Evolutionary conservation across 2,888 invertebrate species (phyloP).

Genomic region (Drosophila lutescens): DNA sequence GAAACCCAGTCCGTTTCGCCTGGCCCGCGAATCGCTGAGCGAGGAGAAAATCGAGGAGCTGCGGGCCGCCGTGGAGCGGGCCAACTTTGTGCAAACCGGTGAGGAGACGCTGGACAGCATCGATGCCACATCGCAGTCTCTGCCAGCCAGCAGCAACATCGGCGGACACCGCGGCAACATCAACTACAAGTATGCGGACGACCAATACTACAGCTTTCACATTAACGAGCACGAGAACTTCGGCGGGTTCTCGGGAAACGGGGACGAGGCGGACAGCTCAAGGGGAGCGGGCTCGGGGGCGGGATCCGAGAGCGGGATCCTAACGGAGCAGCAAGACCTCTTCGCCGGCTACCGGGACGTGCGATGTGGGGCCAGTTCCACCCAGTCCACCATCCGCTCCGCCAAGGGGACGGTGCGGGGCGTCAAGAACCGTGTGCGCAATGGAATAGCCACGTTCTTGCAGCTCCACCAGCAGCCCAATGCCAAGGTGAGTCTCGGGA

Average conservation of each 20-base stretch:
- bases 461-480: constrained; percentile 90
- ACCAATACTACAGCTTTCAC: constrained; percentile 93
- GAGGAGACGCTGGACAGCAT: constrained; percentile 53
- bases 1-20: constrained; percentile 26
- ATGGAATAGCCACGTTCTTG: constrained; percentile 96
- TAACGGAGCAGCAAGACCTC: constrained; percentile 86
- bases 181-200: constrained; percentile 87
- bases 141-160: constrained; percentile 25
- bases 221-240: constrained; percentile 88
- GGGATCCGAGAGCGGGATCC: constrained; percentile 8
- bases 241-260: constrained; percentile 65
- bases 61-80: constrained; percentile 68
- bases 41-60: constrained; percentile 74
- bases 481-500: constrained; percentile 88
- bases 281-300: neutral
- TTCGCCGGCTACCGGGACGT: constrained; percentile 93
- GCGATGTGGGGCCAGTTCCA: constrained; percentile 85
- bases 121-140: constrained; percentile 36
- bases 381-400: constrained; percentile 93
- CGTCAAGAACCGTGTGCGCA: constrained; percentile 96
- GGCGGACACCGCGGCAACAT: constrained; percentile 31
- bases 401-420: constrained; percentile 97
- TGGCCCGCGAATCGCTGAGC: constrained; percentile 65
- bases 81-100: constrained; percentile 74
- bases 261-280: constrained; percentile 19